Base-by-base conservation (phyloP, 2,113 vertebrate genomes). In the Centrocercus urophasianus region DNA sequence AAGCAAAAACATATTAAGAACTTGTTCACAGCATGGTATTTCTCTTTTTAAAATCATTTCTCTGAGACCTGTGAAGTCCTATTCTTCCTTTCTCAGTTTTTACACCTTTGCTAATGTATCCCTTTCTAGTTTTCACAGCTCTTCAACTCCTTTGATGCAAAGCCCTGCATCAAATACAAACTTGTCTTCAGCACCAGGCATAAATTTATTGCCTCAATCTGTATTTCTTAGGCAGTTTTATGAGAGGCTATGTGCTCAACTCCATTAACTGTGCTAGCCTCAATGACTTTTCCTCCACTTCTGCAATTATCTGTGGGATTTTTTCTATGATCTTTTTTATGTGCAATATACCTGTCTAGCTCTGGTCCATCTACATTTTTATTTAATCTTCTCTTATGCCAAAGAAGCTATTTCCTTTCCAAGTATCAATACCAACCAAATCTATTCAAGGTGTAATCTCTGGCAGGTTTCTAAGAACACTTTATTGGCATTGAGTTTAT, bases 301-400 rank as follows among this genome's bases (percentile, higher is more conserved):
- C 43, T 86, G 40, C 59, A 86, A 20, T 60, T 78, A 66, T 34
- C 32, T 95, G 72, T 65, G 66, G 45, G 47, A 67, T 18, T 4
- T 87, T 87, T 93, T 92, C 64, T 79, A 3, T 82, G 34, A 22
- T 27, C 88, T 81, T n/a, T 79, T 87, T 82, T 79, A 63, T 15
- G 13, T 72, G 1, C 34, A 18, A 18, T 73, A 54, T 30, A 5
- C 48, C 52, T 57, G 3, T 47, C 30, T 73, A 34, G 18, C 64
- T 89, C 47, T 54, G n/a, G 11, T 83, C n/a, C 15, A 48, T 67
- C 27, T 80, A 6, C 32, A 18, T 32, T 90, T 92, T 89, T 66
- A 45, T 87, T 87, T 80, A 70, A 32, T 60, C 16, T 82, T 66
- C 13, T 22, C 11, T 83, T 47, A 73, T n/a, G 20, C 50, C 64